Conservation (phyloP, 1,140 invertebrate genomes). For the Choristoneura fumiferana region DNA sequence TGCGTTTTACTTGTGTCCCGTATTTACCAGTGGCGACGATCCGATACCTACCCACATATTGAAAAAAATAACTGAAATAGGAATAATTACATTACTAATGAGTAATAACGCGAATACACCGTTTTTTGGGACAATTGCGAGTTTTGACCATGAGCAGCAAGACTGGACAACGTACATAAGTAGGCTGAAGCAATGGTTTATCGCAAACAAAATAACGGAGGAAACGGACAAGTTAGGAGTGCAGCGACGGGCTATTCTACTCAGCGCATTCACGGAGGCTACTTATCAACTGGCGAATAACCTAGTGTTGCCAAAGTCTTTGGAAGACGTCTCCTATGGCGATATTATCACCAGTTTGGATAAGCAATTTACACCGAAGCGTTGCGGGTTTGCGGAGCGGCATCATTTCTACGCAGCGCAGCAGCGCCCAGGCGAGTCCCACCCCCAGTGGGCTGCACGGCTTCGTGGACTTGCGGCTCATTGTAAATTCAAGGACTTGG, state of each 20-base stretch:
- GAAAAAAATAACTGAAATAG: no score
- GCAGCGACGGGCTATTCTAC: slow-evolving; percentile 13
- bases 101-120: no score
- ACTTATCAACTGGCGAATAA: slow-evolving; percentile 19
- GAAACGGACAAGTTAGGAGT: slow-evolving; percentile 3
- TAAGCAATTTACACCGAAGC: slow-evolving; percentile 12
- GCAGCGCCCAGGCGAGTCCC: slow-evolving; percentile 9
- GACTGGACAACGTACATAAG: no score
- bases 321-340: slow-evolving; percentile 1
- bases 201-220: slow-evolving; percentile 19
- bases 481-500: slow-evolving; percentile 3
- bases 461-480: not conserved
- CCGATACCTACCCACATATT: no score
- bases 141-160: no score
- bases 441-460: slow-evolving; percentile 16
- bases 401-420: slow-evolving; percentile 9
- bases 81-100: no score
- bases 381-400: slow-evolving; percentile 4
- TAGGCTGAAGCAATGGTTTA: slow-evolving; percentile 19
- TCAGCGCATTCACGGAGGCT: slow-evolving; percentile 16
- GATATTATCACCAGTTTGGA: not conserved
- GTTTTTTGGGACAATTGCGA: no score
- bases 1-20: no score
- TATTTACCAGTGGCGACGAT: no score
- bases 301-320: slow-evolving; percentile 1